These are phyloP conservation scores for Spongilla lacustris DNA, from an alignment of 37 sponge, comb jelly and placozoan genomes.

Conservation along the genomic window DNA sequence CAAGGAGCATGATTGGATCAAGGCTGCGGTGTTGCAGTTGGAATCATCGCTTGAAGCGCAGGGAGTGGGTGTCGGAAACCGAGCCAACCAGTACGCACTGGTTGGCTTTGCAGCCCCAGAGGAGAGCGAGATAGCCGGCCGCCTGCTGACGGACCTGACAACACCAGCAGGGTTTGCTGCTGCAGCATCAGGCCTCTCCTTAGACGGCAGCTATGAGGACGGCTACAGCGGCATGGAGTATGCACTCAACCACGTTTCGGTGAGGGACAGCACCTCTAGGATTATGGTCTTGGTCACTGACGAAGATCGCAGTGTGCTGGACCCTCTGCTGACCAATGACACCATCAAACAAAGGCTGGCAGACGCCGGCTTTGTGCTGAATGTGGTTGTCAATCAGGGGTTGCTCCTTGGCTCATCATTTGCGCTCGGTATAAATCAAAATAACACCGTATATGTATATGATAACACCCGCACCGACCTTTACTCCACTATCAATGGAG, in stretches of 20 bases:
- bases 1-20: slow-evolving; percentile 67
- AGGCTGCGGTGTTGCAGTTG: slow-evolving; percentile 36
- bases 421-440: slow-evolving; percentile 42
- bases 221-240: slow-evolving; percentile 75
- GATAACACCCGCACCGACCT: slow-evolving; percentile 2
- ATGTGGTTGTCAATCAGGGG: slow-evolving; percentile 72
- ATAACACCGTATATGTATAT: slow-evolving; percentile 35
- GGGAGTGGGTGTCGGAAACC: slow-evolving; percentile 60
- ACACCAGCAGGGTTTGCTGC: slow-evolving; percentile 16
- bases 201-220: slow-evolving; percentile 72
- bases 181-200: slow-evolving; percentile 21
- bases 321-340: slow-evolving; percentile 25
- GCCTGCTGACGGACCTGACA: slow-evolving; percentile 39
- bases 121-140: slow-evolving; percentile 15
- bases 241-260: slow-evolving; percentile 32
- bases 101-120: slow-evolving; percentile 73
- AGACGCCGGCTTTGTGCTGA: slow-evolving; percentile 35
- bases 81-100: slow-evolving; percentile 69
- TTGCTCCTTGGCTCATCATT: slow-evolving; percentile 2
- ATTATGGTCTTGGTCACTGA: slow-evolving; percentile 76
- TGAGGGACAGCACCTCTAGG: slow-evolving; percentile 53
- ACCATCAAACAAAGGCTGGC: slow-evolving; percentile 17
- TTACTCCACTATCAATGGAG: slow-evolving; percentile 5
- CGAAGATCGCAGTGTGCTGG: slow-evolving; percentile 66
- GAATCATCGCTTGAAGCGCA: slow-evolving; percentile 32